Evolutionary conservation across 2,113 vertebrate genomes (phyloP), one percentile per base, ranked within the genome.

Genomic region (Tichodroma muraria): DNA sequence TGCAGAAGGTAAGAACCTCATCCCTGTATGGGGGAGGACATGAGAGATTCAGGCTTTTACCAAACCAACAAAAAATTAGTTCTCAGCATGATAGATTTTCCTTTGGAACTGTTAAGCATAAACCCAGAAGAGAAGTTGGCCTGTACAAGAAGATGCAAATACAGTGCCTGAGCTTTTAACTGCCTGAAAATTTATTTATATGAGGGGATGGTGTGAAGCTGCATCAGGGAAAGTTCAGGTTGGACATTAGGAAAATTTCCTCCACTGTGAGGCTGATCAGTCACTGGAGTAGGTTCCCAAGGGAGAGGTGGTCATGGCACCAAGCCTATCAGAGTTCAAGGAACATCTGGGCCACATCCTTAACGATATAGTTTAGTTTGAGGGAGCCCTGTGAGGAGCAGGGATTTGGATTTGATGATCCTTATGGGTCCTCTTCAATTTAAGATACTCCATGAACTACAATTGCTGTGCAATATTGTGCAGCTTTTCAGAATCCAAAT

Each of bases 1-100:
- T 99, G 92, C 97, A 98, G 78, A 94, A 98, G 98, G 98, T 99
- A 71, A 97, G 97, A 50, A 68, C 57, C 49, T 42, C 20, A n/a
- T 45, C 38, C 42, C 47, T 30, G 11, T 21, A 10, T 19, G 13
- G 50, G 9, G 30, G 20, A 63, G 63, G 30, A 49, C 31, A 21
- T 33, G 22, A 72, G n/a, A 64, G 13, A 70, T 57, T 28, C 40
- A 40, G 37, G 15, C 35, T 82, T 80, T 63, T 18, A 63, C 50
- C 4, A 49, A 64, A 72, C 3, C 42, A 37, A 50, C 33, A 27
- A 28, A 31, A 49, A 33, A 27, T 42, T 7, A 47, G 30, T 65
- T 85, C 37, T 59, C 64, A 77, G 40, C 6, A 1, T 42, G 40
- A 50, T 18, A 47, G 12, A 27, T 82, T 90, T 81, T 79, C 45